A percentile compares a stretch with the other conserved stretches of the same genome.
phyloP scores from a whole-genome alignment of 2,888 invertebrate genomes.

The Dryococelus australis region DNA sequence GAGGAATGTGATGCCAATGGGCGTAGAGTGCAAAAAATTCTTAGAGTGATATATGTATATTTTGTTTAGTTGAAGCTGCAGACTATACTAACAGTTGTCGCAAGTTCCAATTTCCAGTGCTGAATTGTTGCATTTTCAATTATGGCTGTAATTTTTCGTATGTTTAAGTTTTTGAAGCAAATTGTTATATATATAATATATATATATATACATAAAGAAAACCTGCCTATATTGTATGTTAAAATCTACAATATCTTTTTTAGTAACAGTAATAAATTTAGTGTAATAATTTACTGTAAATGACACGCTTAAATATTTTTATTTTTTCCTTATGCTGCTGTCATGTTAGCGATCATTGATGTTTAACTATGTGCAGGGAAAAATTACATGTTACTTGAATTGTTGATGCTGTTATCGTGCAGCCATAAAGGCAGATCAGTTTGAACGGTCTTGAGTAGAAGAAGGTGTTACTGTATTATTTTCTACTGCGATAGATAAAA shows the following conservation, averaged over 20 bases:
- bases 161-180: constrained; percentile 9
- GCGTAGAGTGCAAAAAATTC: constrained; percentile 10
- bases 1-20: constrained; percentile 9
- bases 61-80: constrained; percentile 28
- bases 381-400: not conserved
- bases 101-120: constrained; percentile 26
- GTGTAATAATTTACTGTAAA: not conserved
- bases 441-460: not conserved
- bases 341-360: not conserved
- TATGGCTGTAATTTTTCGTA: constrained; percentile 16
- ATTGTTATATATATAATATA: constrained; percentile 8
- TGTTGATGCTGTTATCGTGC: not conserved
- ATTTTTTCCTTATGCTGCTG: not conserved
- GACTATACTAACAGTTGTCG: constrained; percentile 23
- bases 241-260: not conserved
- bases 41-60: constrained; percentile 13
- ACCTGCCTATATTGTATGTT: constrained; percentile 16
- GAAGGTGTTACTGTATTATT: not conserved
- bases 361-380: not conserved
- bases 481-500: not conserved
- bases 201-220: not conserved
- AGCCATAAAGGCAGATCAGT: not conserved
- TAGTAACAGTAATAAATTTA: constrained; percentile 16
- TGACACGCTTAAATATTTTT: constrained; percentile 6
- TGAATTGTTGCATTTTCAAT: constrained; percentile 24